Evolutionary conservation across 2,888 invertebrate species (phyloP).

Genomic region (Dynastes tityus): DNA sequence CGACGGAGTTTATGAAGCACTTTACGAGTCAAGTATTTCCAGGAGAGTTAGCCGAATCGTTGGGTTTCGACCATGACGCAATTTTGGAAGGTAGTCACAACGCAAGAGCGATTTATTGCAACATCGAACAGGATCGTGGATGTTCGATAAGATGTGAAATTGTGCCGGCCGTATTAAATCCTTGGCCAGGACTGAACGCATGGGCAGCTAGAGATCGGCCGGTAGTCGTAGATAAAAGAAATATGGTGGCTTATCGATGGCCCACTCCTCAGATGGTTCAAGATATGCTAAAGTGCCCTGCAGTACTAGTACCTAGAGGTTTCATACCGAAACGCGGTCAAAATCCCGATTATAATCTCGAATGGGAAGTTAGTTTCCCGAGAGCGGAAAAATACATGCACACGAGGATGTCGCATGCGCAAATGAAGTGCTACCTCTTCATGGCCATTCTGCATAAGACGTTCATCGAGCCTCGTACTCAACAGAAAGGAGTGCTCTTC

Average conservation of each 20-base stretch:
- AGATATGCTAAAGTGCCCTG: constrained; percentile 79
- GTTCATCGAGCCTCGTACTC: constrained; percentile 79
- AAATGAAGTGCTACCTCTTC: constrained; percentile 81
- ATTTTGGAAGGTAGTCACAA: constrained; percentile 75
- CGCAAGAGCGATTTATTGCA: constrained; percentile 80
- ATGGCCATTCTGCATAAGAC: constrained; percentile 81
- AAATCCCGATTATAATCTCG: constrained; percentile 78
- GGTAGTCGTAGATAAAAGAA: constrained; percentile 73
- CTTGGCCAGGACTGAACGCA: constrained; percentile 83
- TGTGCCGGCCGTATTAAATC: constrained; percentile 79
- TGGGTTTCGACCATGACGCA: constrained; percentile 75
- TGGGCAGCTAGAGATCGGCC: constrained; percentile 78
- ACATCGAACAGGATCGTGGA: constrained; percentile 69
- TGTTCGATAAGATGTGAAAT: constrained; percentile 76
- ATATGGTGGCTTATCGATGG: constrained; percentile 78
- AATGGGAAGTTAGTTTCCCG: constrained; percentile 87
- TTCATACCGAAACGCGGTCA: constrained; percentile 76
- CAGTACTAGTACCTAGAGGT: constrained; percentile 81
- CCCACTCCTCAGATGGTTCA: constrained; percentile 79
- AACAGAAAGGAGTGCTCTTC: constrained; percentile 78
- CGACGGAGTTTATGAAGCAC: constrained; percentile 79
- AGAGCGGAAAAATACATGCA: constrained; percentile 84
- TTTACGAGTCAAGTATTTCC: constrained; percentile 78
- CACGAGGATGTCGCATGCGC: constrained; percentile 80
- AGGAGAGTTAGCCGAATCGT: constrained; percentile 73